phyloP scores from a whole-genome alignment of 2,888 invertebrate genomes.

The Machimus rusticus region DNA sequence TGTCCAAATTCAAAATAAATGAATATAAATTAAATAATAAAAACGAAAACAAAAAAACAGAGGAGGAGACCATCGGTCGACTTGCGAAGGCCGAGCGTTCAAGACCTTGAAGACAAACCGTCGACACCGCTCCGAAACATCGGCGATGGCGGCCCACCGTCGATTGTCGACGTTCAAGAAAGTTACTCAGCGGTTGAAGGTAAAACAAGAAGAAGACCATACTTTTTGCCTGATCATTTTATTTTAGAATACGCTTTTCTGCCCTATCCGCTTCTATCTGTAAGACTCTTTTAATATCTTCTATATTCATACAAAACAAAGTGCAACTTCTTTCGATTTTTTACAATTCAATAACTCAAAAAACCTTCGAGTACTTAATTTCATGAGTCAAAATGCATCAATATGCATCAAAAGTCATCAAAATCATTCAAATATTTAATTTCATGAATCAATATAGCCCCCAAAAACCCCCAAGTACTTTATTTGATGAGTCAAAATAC shows the following conservation, averaged over 20 bases:
- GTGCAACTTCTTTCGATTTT: too few species aligned
- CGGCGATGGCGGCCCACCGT: conserved; percentile 84
- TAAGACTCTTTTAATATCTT: not conserved
- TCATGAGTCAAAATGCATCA: too few species aligned
- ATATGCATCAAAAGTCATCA: too few species aligned
- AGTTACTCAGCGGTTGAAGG: conserved; percentile 98
- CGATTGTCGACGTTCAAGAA: conserved; percentile 91
- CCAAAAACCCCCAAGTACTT: too few species aligned
- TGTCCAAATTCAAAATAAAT: not conserved
- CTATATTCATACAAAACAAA: too few species aligned
- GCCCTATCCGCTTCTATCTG: not conserved
- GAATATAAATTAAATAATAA: not conserved
- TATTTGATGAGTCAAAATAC: too few species aligned
- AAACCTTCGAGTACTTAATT: too few species aligned
- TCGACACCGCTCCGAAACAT: conserved; percentile 85
- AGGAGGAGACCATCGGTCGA: conserved; percentile 89
- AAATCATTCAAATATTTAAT: too few species aligned
- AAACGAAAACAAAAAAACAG: conserved; percentile 60
- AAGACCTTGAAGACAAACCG: conserved; percentile 87
- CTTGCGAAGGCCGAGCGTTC: conserved; percentile 87
- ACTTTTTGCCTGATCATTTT: not conserved
- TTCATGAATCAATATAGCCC: too few species aligned
- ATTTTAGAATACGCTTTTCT: not conserved
- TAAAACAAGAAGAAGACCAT: conserved; percentile 58
- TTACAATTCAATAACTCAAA: too few species aligned